Evolutionary conservation across 2,888 invertebrate species (phyloP), one percentile per base, ranked within the genome.

Genomic region (Acleris literana): DNA sequence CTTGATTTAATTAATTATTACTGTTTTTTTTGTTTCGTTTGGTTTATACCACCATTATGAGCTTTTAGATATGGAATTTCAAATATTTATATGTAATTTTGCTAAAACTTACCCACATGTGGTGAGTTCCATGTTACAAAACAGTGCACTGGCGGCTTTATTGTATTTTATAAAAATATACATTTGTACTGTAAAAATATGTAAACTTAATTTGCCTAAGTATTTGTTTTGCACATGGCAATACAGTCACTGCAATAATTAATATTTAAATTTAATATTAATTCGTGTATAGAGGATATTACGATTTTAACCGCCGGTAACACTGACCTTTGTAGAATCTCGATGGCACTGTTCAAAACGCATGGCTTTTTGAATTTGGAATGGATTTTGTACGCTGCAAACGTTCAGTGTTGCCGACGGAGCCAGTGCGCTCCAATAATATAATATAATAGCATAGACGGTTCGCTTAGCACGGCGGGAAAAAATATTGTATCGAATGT

Each of bases 401-500:
- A 9, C 11, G n/a, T 43, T 33, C 61, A 66, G 69, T 69, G 69
- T 67, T 67, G 62, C 64, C 64, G 60, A 43, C 20, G 51, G 17
- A 22, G 66, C 59, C 64, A 59, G 58, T 63, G 56, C 53, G 56
- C 51, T 59, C 18, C 20, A 9, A 56, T 17, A 18, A 44, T 58
- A 46, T 16, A 58, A 44, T 46, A 63, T 33, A 49, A 22, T 68
- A 55, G 66, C 62, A 61, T 63, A 67, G 44, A 63, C 57, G 75
- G 79, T 76, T 71, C 72, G 82, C 77, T 80, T 82, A 83, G 83
- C 85, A 83, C 82, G 86, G 87, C 85, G 86, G 85, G 81, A 43
- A 56, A 56, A 39, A 49, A 48, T 39, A 39, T 39, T 39, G 39
- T 39, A 52, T 61, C 63, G 54, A 25, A 64, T 64, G 67, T 68